These are phyloP conservation scores for Prunella strophiata DNA, from an alignment of 2,797 vertebrate species.

Conservation along the genomic window DNA sequence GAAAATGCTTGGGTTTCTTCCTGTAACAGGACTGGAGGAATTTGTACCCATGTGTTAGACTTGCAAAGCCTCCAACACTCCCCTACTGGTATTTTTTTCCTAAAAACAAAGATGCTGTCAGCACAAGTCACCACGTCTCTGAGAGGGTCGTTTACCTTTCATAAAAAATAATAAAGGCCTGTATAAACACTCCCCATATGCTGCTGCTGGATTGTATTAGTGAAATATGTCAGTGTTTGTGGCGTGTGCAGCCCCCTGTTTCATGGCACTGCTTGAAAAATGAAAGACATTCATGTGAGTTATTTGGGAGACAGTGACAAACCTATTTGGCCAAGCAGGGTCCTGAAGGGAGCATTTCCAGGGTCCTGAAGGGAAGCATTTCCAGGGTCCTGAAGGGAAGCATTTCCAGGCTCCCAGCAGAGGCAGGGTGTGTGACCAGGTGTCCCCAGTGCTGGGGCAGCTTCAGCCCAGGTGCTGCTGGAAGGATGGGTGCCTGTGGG, in stretches of 20 bases:
- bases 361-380: not conserved
- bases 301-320: constrained; percentile 11
- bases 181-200: constrained; percentile 3
- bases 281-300: not conserved
- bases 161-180: constrained; percentile 1
- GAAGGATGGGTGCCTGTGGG: not conserved
- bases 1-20: not conserved
- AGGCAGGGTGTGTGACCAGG: not conserved
- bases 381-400: not conserved
- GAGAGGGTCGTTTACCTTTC: not conserved
- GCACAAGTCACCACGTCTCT: not conserved
- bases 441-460: fast-evolving
- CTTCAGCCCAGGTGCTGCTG: not conserved
- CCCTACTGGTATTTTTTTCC: not conserved
- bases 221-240: constrained; percentile 41
- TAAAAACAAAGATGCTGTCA: not conserved
- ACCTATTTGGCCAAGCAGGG: not conserved
- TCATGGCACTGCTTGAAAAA: constrained; percentile 27
- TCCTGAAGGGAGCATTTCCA: not conserved
- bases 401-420: not conserved
- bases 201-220: constrained; percentile 4
- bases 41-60: not conserved
- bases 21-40: not conserved
- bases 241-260: not conserved
- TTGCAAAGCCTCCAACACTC: not conserved